Base-by-base conservation (phyloP, 1,140 invertebrate genomes). In the Cydia amplana region DNA sequence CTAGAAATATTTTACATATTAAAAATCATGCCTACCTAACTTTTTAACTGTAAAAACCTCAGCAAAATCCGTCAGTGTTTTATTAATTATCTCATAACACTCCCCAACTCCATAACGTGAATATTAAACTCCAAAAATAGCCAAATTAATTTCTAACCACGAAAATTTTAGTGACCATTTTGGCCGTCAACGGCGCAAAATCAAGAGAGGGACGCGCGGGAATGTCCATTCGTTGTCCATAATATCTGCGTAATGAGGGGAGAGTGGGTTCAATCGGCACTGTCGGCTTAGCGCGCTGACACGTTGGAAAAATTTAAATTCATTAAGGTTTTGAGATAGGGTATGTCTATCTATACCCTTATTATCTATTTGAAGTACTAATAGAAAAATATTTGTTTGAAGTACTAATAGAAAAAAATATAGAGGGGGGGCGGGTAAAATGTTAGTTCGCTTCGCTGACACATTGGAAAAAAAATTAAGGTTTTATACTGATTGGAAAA, bases 171-270 rank as follows among this genome's bases (percentile, higher is more conserved):
- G 78, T 79, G 76, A 78, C 79, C 76, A 77, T 80, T 80, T 77
- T 74, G 63, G 75, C 65, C 74, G 74, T 77, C 75, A 78, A 77
- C 75, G 77, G 78, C 75, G 72, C 74, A 74, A 77, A 79, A 79
- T 79, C 76, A 80, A 82, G 78, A 75, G 79, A 74, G 79, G 75
- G 77, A 78, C 77, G 74, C 76, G 43, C 49, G 55, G 79, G 79
- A 82, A 82, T 84, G 81, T 82, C 80, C 76, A 82, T 84, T 82
- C 81, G 76, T 78, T 75, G 75, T 77, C 74, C 76, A 79, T 82
- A 77, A 82, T 78, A 81, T 80, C 76, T 65, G 74, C 76, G 77
- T 83, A 83, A 83, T 83, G 82, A 83, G 80, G 80, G 78, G 78
- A 77, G 77, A 78, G 60, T 77, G 77, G 82, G 79, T 65, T 72